Evolutionary conservation across 2,797 vertebrate genomes (phyloP), one percentile per base, ranked within the genome.

Genomic region (Monodelphis domestica): DNA sequence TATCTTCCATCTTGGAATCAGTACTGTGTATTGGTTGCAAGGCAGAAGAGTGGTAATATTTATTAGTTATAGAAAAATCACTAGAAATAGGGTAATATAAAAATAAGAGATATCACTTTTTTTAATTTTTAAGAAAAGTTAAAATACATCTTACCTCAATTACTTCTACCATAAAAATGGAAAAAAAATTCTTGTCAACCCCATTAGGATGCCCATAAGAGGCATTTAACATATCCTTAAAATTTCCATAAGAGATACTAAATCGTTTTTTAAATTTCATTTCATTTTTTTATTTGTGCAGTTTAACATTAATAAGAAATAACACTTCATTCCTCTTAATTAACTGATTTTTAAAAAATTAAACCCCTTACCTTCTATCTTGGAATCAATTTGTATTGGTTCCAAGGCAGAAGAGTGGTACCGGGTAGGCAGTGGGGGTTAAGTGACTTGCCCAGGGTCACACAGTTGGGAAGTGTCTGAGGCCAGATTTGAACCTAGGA

Each of bases 191-290:
- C 53, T 0, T 54, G 54, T 4, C 12, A 2, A 12, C 28, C 52
- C 93, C 52, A 59, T 12, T 55, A 0, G 54, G 56, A 89, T 2
- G n/a, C 15, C 54, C 94, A 55, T 29, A 50, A 29, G 89, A 95
- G 53, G 14, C 93, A 52, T 90, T 38, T 45, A 92, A 93, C 54
- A 89, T 51, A 59, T 38, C 45, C 50, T 93, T 28, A 17, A 88
- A 96, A 88, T 45, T 7, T 45, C 29, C 53, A 50, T 90, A 28
- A 30, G 53, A 90, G 57, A 89, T 10, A 87, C 0, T 11, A 50
- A 3, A 54, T 33, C 53, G 33, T 88, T 59, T 30, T 90, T 56
- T 95, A 90, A 93, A 92, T 53, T 28, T 38, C 45, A 51, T 17
- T 6, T n/a, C n/a, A n/a, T n/a, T n/a, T n/a, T 88, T 52, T 0